Conservation (phyloP, 1,140 invertebrate species). For the Nasonia giraulti region DNA sequence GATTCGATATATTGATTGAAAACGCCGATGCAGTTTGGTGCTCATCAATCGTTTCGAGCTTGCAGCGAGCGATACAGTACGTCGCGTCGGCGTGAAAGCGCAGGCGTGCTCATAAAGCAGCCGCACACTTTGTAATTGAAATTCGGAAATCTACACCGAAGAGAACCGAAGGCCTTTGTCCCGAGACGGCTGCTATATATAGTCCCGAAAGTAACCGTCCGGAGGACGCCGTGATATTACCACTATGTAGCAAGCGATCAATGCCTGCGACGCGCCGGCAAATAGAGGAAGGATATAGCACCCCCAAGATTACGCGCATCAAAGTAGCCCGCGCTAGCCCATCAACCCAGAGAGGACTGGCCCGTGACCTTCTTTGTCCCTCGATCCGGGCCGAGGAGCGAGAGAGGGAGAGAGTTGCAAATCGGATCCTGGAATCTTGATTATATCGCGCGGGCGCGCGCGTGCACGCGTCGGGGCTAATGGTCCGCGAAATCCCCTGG, state of each 20-base stretch:
- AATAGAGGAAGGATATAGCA: background rate
- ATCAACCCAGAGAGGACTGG: background rate
- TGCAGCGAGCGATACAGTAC: no score
- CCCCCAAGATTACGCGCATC: conserved; percentile 21
- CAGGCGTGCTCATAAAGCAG: background rate
- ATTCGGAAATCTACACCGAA: conserved; percentile 4
- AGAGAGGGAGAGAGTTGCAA: background rate
- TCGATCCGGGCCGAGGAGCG: background rate
- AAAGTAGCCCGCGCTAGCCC: background rate
- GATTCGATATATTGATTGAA: no score
- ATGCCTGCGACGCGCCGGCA: background rate
- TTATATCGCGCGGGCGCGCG: background rate
- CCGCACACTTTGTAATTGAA: conserved; percentile 20
- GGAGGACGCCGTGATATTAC: background rate
- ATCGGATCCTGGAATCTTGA: background rate
- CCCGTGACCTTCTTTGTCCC: background rate
- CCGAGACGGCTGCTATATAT: background rate
- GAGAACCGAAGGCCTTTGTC: background rate
- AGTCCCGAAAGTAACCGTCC: background rate
- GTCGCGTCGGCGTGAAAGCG: background rate
- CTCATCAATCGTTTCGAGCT: no score
- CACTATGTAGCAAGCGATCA: background rate
- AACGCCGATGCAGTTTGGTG: no score
- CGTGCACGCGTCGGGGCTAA: conserved; percentile 4
- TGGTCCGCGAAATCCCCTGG: conserved; percentile 13